Base-by-base conservation (phyloP, 2,888 invertebrate genomes). In the Melanostoma scalare region DNA sequence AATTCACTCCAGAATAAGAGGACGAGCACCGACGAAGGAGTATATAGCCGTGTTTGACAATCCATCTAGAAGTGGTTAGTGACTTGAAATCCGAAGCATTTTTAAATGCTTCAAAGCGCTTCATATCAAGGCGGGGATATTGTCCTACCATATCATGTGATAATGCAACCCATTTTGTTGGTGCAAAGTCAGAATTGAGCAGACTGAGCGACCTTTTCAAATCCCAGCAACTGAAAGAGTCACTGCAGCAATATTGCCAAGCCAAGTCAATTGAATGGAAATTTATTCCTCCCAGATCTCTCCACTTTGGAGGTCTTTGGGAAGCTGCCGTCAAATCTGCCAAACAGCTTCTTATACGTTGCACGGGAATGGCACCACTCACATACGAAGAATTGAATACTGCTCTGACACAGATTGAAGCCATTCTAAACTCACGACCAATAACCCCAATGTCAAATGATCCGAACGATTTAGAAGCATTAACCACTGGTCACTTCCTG, bases 11-110 rank as follows among this genome's bases (percentile, higher is more conserved):
- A 69, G 44, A 53, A 48, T 58, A 30, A 53, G 46, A 50, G 52
- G 42, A 68, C 10, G 40, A 4, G n/a, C 46, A 31, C 42, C 56
- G n/a, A 42, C 56, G 4, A 80, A 80, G 36, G 38, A 44, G 36
- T 80, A 61, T 36, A 56, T 74, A 9, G 68, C 69, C 2, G 48
- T 58, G 5, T 77, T 77, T 44, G 48, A 58, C 69, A n/a, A 48
- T 80, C 9, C 73, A 73, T 33, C 10, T 79, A 9, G 79, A 79
- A 48, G 50, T 44, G 38, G 79, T 68, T 9, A 44, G 44, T 33
- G 68, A 61, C 38, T 33, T 79, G 30, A 50, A 60, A 2, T 9
- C 44, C 4, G 30, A 53, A 6, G 63, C 61, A n/a, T 68, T 67
- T 68, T n/a, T n/a, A n/a, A n/a, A n/a, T n/a, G n/a, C n/a, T n/a